These are phyloP conservation scores for Psittacus erithacus DNA, from an alignment of 2,113 vertebrate species.

Conservation along the genomic window DNA sequence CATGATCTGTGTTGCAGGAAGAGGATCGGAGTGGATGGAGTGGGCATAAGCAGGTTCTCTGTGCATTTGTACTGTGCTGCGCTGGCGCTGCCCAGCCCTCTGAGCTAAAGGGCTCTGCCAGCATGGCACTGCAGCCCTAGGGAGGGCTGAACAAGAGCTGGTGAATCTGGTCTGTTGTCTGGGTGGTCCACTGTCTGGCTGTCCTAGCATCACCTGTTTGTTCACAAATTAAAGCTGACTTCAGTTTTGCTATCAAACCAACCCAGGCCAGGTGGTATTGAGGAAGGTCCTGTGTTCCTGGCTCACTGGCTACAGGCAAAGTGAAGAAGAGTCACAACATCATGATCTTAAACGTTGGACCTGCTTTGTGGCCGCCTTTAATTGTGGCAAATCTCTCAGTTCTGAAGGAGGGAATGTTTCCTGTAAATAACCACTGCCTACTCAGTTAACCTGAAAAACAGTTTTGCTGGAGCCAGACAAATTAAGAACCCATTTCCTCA, in stretches of 20 bases:
- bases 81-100: neutral
- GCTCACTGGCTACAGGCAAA: neutral
- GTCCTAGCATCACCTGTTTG: neutral
- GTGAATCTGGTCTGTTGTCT: neutral
- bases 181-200: neutral
- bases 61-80: rapidly evolving
- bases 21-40: neutral
- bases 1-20: neutral
- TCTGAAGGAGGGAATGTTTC: neutral
- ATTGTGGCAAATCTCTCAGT: neutral
- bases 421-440: neutral
- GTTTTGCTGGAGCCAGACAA: neutral
- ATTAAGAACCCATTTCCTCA: conserved; percentile 25
- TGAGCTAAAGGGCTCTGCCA: neutral
- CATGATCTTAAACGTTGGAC: neutral
- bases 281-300: neutral
- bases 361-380: neutral
- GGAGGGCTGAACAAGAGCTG: neutral
- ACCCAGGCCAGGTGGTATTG: neutral
- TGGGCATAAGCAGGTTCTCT: neutral
- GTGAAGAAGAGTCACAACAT: neutral
- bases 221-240: neutral
- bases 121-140: neutral
- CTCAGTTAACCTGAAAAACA: neutral
- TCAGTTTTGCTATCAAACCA: neutral